Conservation (phyloP, 2,113 vertebrate species). For the Epinephelus fuscoguttatus region DNA sequence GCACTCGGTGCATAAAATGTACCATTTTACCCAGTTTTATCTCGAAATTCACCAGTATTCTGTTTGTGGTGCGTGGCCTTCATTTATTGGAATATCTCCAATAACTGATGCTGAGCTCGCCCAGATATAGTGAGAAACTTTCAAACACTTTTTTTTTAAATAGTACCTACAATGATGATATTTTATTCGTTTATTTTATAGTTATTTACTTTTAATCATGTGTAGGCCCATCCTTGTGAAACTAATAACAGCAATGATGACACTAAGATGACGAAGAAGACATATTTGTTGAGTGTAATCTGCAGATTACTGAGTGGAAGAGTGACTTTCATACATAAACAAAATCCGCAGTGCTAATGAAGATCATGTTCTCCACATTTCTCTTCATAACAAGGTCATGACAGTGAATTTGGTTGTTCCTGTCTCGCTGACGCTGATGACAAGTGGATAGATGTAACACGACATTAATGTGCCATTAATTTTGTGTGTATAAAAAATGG, state of each 20-base stretch:
- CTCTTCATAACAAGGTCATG: constrained; percentile 8
- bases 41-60: neutral
- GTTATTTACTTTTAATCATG: neutral
- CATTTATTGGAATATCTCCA: neutral
- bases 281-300: neutral
- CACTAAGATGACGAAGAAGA: neutral
- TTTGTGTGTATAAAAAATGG: constrained; percentile 32
- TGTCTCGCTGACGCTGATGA: constrained; percentile 9
- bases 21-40: neutral
- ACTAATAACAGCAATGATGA: no score
- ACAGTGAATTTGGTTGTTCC: neutral
- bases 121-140: neutral
- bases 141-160: neutral
- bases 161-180: no score
- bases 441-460: constrained; percentile 3
- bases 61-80: neutral
- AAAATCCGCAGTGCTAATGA: neutral
- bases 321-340: neutral
- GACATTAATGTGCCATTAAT: constrained; percentile 32
- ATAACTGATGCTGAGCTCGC: neutral
- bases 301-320: neutral
- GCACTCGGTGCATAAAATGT: neutral
- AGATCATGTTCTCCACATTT: neutral
- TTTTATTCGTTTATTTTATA: no score
- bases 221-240: no score